Evolutionary conservation across 2,888 invertebrate species (phyloP).

Genomic region (Lymantria monacha): DNA sequence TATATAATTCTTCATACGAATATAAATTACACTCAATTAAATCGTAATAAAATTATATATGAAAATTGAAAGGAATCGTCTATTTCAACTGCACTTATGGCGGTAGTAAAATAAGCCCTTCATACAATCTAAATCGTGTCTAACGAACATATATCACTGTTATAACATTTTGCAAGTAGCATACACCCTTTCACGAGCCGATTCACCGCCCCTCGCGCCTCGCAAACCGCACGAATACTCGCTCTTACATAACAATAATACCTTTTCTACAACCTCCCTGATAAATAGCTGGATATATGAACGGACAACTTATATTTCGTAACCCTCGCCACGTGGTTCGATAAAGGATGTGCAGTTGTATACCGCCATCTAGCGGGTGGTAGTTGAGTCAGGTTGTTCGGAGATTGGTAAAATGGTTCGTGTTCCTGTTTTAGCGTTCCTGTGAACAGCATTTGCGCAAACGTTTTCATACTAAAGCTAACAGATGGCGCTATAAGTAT

Average conservation of each 20-base stretch:
- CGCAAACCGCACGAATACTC: slow-evolving; percentile 73
- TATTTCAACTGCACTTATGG: slow-evolving; percentile 25
- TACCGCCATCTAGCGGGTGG: slow-evolving; percentile 74
- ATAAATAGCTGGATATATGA: slow-evolving; percentile 37
- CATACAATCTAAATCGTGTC: slow-evolving; percentile 61
- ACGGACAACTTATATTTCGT: slow-evolving; percentile 26
- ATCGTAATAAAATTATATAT: not conserved
- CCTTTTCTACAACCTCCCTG: slow-evolving; percentile 48
- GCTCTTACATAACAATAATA: slow-evolving; percentile 80
- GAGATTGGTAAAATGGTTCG: slow-evolving; percentile 26
- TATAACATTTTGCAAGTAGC: slow-evolving; percentile 60
- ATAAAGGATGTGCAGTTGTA: slow-evolving; percentile 52
- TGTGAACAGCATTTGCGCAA: not conserved
- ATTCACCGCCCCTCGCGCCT: slow-evolving; percentile 49
- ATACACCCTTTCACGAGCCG: slow-evolving; percentile 68
- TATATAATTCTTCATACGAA: no score
- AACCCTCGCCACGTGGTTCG: slow-evolving; percentile 69
- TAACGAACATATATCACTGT: slow-evolving; percentile 65
- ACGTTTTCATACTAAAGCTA: not conserved
- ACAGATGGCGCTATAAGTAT: slow-evolving; percentile 57
- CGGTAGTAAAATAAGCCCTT: slow-evolving; percentile 57
- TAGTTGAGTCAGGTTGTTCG: slow-evolving; percentile 31
- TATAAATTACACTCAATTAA: not conserved
- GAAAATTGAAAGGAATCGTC: slow-evolving; percentile 19
- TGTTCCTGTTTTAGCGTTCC: slow-evolving; percentile 9